Conservation (phyloP, 2,113 vertebrate species). For the Prolemur simus region DNA sequence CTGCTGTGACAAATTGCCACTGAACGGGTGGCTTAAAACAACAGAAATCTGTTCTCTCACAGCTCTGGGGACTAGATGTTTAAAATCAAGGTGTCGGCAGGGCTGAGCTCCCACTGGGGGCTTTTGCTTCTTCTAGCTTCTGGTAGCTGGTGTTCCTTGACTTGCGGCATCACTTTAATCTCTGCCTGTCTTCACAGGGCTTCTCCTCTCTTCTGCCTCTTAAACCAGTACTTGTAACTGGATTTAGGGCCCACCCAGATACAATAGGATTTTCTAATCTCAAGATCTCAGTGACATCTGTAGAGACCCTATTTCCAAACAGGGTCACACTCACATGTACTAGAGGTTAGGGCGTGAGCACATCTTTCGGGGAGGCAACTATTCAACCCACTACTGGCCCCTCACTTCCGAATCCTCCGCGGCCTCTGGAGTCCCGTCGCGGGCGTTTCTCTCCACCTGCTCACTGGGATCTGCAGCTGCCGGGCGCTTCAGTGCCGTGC, state of each 20-base stretch:
- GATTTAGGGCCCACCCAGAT: no score
- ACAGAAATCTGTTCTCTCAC: not conserved
- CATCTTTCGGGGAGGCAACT: not conserved
- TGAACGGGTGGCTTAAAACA: rapidly evolving
- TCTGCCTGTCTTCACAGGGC: no score
- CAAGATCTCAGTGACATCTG: not conserved
- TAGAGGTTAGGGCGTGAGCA: rapidly evolving
- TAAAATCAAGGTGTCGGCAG: no score
- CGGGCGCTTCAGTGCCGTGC: not conserved
- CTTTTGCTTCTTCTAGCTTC: not conserved
- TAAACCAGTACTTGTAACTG: not conserved
- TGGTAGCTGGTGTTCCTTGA: rapidly evolving
- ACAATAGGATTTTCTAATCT: not conserved
- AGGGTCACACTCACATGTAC: no score
- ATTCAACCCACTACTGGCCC: not conserved
- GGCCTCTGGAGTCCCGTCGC: rapidly evolving
- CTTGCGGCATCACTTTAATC: rapidly evolving
- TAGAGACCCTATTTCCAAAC: not conserved
- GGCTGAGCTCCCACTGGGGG: rapidly evolving
- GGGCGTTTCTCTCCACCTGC: not conserved
- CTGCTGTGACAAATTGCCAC: not conserved
- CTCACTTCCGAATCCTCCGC: not conserved
- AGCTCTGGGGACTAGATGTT: not conserved
- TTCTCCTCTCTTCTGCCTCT: not conserved
- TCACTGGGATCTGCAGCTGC: not conserved